Evolutionary conservation across 2,113 vertebrate species (phyloP), one percentile per base, ranked within the genome.

Genomic region (Rafetus swinhoei): DNA sequence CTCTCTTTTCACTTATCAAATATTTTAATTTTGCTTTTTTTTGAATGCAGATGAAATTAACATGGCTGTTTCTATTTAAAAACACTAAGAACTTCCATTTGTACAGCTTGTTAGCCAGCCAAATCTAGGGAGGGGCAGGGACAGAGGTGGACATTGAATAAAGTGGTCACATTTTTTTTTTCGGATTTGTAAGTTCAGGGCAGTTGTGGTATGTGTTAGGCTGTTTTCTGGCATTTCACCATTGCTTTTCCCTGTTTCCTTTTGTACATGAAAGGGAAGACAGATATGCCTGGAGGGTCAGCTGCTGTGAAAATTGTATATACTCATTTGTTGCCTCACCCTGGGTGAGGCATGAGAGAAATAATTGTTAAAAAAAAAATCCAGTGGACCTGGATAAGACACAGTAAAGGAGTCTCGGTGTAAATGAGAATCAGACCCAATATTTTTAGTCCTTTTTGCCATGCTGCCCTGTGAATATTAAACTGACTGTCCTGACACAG

Each of bases 41-140:
- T 97, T 95, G 95, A 98, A 94, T 90, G 88, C 77, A 93, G 97
- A 79, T 95, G 88, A 97, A 95, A 97, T 97, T 94, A 95, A 95
- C 92, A 94, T 85, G 86, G 86, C 93, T 94, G 96, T 84, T 96
- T 95, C 92, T 94, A 88, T 92, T 98, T 96, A 97, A 90, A 91
- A 92, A 24, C 79, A 92, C 89, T 90, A 94, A 95, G 45, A 91
- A 82, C 86, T 94, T 92, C 82, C 90, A 81, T 59, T 60, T 87
- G 82, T 88, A 80, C 4, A 84, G 53, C 54, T 53, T 21, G 65
- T 86, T 81, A 54, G 79, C 65, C 87, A 93, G 22, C 45, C 52
- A 86, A 54, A 5, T 45, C 1, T 1, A 90, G n/a, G 72, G 90
- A 93, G 54, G 81, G 29, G 4, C 13, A 79, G 81, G 53, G 35